Base-by-base conservation (phyloP, 2,797 vertebrate genomes). In the Pangasius krempfi region DNA sequence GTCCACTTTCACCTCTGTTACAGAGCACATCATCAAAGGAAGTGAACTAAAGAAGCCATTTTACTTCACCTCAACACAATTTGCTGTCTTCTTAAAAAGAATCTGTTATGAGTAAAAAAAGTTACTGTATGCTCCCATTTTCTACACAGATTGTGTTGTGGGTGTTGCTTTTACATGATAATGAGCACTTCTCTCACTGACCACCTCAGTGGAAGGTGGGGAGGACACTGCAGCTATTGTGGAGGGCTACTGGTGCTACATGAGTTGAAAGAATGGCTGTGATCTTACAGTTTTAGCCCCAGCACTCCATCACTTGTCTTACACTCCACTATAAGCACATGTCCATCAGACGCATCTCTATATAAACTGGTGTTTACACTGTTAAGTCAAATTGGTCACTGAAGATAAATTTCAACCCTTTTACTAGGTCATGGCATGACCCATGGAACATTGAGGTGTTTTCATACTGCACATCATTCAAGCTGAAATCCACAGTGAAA, bases 1-100 rank as follows among this genome's bases (percentile, higher is more conserved):
- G 87, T 96, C 93, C 92, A 97, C 96, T 89, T 95, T 97, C 47
- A 88, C 87, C 93, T 95, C 96, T 98, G 78, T 79, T 30, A 86
- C 58, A 66, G 14, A 14, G 12, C 0, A 33, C 37, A 33, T 37
- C 68, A 1, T 88, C 22, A 70, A 2, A 70, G 18, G 0, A 25
- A 0, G 40, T 33, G n/a, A 30, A 56, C 18, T 22, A 37, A 33
- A 80, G 33, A 78, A 33, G 40, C 44, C 64, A 70, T 33, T 22
- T 40, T 54, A 81, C 47, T 33, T 56, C 50, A 56, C 18, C 30
- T 54, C 10, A 58, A 12, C 25, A 52, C 52, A 33, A 9, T 37
- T 60, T 33, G 1, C 30, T 9, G 8, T 60, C 54, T n/a, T 79
- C 16, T 9, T 33, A 30, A 54, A 30, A 47, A 12, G 25, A 75